phyloP scores from a whole-genome alignment of 2,797 vertebrate genomes.

The Artibeus lituratus region DNA sequence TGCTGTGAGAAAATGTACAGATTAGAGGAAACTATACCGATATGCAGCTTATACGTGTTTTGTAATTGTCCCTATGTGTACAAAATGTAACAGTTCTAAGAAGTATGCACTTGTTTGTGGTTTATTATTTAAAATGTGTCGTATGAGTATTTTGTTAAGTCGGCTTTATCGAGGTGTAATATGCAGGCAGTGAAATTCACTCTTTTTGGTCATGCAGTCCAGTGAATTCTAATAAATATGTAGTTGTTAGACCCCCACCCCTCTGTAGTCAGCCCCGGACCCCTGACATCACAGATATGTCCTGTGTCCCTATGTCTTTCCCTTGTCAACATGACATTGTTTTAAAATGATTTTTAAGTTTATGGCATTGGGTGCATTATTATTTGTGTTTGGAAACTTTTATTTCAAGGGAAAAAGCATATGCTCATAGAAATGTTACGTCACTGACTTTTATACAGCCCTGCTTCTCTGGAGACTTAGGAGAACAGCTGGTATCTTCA shows the following conservation, averaged over 20 bases:
- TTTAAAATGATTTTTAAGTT: neutral
- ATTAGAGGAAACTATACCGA: neutral
- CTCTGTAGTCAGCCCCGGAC: accelerated
- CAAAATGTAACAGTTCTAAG: neutral
- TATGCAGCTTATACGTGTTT: neutral
- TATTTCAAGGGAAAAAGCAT: neutral
- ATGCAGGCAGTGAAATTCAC: neutral
- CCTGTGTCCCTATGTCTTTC: neutral
- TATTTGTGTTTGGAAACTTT: neutral
- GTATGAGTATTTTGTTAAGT: neutral
- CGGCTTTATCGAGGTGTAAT: neutral
- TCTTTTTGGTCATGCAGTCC: neutral
- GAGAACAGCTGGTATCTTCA: neutral
- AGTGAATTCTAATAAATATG: neutral
- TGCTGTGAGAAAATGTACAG: neutral
- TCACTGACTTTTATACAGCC: neutral
- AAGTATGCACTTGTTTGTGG: neutral
- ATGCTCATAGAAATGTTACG: neutral
- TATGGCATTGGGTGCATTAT: neutral
- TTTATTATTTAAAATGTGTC: neutral
- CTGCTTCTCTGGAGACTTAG: neutral
- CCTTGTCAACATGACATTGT: neutral
- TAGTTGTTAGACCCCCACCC: too few relatives aligned
- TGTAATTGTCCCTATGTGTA: neutral
- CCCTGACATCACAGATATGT: neutral